phyloP scores from a whole-genome alignment of 2,113 vertebrate genomes.

The Puntigrus tetrazona region DNA sequence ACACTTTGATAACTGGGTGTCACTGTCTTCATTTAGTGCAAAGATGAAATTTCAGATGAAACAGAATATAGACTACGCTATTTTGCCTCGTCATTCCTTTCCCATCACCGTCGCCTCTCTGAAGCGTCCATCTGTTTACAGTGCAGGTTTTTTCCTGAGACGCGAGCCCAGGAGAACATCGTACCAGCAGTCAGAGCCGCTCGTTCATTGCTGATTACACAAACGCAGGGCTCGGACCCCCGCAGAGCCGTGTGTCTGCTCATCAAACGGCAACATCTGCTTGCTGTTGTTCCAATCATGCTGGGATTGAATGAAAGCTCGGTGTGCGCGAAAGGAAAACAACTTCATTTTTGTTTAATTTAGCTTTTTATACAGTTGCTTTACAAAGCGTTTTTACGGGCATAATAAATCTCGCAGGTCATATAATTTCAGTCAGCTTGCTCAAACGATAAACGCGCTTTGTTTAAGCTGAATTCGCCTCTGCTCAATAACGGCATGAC shows the following conservation, averaged over 20 bases:
- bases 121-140: constrained; percentile 24
- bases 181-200: background rate
- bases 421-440: background rate
- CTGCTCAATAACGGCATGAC: background rate
- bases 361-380: constrained; percentile 17
- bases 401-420: background rate
- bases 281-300: constrained; percentile 26
- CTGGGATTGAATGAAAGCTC: constrained; percentile 14
- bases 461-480: background rate
- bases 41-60: constrained; percentile 28
- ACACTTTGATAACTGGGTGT: constrained; percentile 11
- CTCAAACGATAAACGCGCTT: no score
- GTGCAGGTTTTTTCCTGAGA: background rate
- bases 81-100: background rate
- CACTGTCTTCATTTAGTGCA: background rate
- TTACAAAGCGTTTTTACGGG: background rate
- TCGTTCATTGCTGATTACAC: constrained; percentile 20
- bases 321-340: background rate
- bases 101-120: background rate
- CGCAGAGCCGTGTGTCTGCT: constrained; percentile 13
- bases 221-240: constrained; percentile 6
- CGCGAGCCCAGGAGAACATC: background rate
- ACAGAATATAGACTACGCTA: background rate
- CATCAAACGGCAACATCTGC: constrained; percentile 31
- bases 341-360: constrained; percentile 22